Evolutionary conservation across 2,888 invertebrate species (phyloP), one percentile per base, ranked within the genome.

Genomic region (Spisula subtruncata): DNA sequence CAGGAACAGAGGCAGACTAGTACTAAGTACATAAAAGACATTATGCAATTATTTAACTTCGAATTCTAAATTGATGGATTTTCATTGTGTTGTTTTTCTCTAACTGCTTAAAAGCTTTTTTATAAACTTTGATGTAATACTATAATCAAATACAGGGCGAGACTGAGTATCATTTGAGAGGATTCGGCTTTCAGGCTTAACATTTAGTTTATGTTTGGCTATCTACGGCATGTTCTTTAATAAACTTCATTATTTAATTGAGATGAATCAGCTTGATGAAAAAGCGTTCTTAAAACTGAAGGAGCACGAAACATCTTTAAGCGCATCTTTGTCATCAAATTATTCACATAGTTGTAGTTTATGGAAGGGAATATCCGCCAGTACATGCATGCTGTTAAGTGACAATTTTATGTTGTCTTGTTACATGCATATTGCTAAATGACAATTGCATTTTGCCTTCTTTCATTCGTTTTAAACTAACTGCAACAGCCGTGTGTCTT

Each of bases 21-120:
- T 80, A 85, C 79, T 54, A 14, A 46, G 41, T 79, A 85, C 79
- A 85, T 75, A 84, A 25, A 85, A 41, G 2, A 85, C 6, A 48
- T 85, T 85, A 85, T 85, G 85, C 85, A 85, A 85, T 85, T 79
- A 54, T 54, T 79, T 85, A 54, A 85, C 56, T 46, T 51, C 75
- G 41, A n/a, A 32, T 85, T 79, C 51, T 16, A 85, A 80, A 54
- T 29, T 75, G 32, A 75, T 75, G 48, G 84, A 84, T 41, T 41
- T 84, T n/a, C 41, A 66, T 60, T 75, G 20, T 84, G 75, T 46
- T 84, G 84, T 75, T 84, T 75, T 75, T 35, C 20, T 20, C 4
- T 32, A 75, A 35, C 35, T 32, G 75, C 75, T 75, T 75, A 18
- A 32, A 32, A 75, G 75, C 75, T 75, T 75, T 75, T 75, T 75